Percentiles rank a stretch among this genome's conserved stretches.
phyloP scores from a whole-genome alignment of 2,888 invertebrate genomes.

The Hirtodrosophila alboralis region DNA sequence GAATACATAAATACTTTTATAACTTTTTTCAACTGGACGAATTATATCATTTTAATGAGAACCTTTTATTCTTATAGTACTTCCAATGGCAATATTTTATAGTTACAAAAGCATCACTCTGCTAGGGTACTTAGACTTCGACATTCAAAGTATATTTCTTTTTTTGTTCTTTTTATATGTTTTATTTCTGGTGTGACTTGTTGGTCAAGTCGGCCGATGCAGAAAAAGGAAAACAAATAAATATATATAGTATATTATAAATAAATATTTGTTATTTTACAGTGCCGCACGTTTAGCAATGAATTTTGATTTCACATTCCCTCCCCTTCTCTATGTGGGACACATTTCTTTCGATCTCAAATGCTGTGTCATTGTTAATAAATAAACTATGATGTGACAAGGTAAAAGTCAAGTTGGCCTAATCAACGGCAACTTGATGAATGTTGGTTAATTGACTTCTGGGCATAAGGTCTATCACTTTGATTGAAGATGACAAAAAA shows the following conservation, averaged over 20 bases:
- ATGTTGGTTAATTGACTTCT: constrained; percentile 46
- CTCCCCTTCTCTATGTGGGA: constrained; percentile 3
- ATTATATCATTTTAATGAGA: no score
- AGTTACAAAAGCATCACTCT: no score
- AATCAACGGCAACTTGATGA: constrained; percentile 48
- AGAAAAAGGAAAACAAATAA: constrained; percentile 3
- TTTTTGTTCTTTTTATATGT: no score
- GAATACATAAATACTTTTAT: no score
- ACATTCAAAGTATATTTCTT: no score
- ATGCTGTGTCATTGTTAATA: constrained; percentile 69
- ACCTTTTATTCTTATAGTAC: no score
- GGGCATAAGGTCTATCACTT: constrained; percentile 23
- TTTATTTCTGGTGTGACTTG: constrained; percentile 7
- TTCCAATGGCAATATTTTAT: no score
- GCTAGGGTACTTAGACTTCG: no score
- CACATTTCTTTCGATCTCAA: constrained; percentile 7
- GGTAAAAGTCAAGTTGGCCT: constrained; percentile 68
- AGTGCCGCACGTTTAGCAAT: constrained; percentile 30
- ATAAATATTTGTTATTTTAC: constrained; percentile 12
- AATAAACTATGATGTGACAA: constrained; percentile 56
- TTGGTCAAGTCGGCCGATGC: constrained; percentile 19
- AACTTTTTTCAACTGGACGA: no score
- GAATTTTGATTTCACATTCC: constrained; percentile 36
- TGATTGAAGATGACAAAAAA: constrained; percentile 25
- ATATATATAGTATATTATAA: background rate